phyloP scores from a whole-genome alignment of 1,140 invertebrate species.

The Polypedilum vanderplanki region DNA sequence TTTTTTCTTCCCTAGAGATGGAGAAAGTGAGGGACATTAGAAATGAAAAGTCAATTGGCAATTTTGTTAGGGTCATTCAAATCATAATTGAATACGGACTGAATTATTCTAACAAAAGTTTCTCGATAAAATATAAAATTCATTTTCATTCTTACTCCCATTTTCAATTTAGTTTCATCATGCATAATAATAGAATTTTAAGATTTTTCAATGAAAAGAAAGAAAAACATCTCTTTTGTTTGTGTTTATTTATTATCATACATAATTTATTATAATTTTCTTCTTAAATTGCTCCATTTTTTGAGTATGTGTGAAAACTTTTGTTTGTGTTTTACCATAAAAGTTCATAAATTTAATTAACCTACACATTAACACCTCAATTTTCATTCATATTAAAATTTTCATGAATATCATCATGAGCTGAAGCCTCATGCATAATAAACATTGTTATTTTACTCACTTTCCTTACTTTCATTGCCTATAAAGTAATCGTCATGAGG shows the following conservation, averaged over 20 bases:
- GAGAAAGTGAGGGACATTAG: neutral
- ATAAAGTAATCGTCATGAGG: no score
- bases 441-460: no score
- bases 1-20: no score
- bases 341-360: constrained; percentile 15
- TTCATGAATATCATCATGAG: constrained; percentile 5
- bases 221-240: neutral
- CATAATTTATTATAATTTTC: constrained; percentile 7
- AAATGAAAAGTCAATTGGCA: neutral
- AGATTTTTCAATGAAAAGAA: neutral
- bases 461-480: no score
- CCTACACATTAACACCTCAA: neutral
- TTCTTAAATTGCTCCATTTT: neutral
- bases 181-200: neutral
- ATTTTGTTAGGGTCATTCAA: neutral
- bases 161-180: neutral
- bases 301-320: neutral
- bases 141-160: neutral
- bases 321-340: neutral
- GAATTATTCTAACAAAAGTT: neutral
- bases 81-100: neutral
- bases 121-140: neutral
- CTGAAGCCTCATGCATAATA: no score
- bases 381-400: constrained; percentile 1
- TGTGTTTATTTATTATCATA: neutral